Evolutionary conservation across 2,113 vertebrate genomes (phyloP), one percentile per base, ranked within the genome.

Genomic region (Nothobranchius kuhntae): DNA sequence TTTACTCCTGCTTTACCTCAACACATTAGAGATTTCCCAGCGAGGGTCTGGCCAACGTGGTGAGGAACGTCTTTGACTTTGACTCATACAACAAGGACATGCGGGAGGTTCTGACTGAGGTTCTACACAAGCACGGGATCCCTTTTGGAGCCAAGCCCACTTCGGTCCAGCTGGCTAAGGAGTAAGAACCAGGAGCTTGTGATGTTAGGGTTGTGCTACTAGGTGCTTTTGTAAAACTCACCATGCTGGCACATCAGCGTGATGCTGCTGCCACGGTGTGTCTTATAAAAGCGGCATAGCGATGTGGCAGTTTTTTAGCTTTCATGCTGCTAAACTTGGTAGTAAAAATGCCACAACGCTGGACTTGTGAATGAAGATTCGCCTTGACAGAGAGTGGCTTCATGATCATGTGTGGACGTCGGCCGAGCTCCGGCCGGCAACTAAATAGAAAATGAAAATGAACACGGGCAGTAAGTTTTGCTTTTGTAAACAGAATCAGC

Each of bases 21-120:
- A 0, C n/a, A 7, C 30, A 54, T 51, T 91, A 99, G 98, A 97
- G 93, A 92, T 99, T 98, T 89, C 98, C 98, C 4, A 65, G 87
- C 1, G 98, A 99, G 90, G 98, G 98, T 68, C 91, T 99, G 36
- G 92, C 97, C 72, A 96, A 86, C 45, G 97, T 98, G 77, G 95
- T 99, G 81, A 93, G 94, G 50, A 98, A 99, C 0, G 96, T 99
- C 7, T 99, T 99, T 71, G 98, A 99, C 89, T 99, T 99, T 44
- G 98, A 99, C 86, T 96, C 97, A 30, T 99, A 99, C 92, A 98
- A 98, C 90, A 93, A 91, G 0, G 95, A 99, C 90, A 93, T 84
- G 89, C 85, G 93, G 47, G 97, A 99, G 78, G 94, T 96, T 77
- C 90, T 99, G 88, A 93, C 94, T 14, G 91, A 84, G 21, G 94